Evolutionary conservation across 2,797 vertebrate species (phyloP).

Genomic region (Bufotes viridis): DNA sequence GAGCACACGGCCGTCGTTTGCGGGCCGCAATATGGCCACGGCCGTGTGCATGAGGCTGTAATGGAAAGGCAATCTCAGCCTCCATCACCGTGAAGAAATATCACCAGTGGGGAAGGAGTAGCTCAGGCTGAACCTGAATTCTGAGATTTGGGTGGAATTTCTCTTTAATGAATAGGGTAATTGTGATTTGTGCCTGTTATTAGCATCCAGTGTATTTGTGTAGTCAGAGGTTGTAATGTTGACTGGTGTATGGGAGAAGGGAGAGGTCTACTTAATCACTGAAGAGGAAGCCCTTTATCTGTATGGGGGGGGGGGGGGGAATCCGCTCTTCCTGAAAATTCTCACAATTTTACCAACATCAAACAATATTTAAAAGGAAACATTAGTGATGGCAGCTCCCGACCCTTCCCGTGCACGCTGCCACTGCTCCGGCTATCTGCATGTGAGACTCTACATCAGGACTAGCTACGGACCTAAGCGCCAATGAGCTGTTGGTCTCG

Average conservation of each 20-base stretch:
- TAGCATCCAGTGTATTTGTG: not conserved
- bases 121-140: not conserved
- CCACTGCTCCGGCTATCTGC: not conserved
- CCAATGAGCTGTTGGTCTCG: not conserved
- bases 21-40: too few species aligned
- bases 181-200: not conserved
- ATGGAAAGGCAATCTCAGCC: not conserved
- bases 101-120: not conserved
- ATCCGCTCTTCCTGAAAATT: slow-evolving; percentile 39
- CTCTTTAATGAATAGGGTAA: not conserved
- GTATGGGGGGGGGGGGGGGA: not conserved
- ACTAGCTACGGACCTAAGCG: not conserved
- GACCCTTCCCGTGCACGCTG: not conserved
- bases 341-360: slow-evolving; percentile 41
- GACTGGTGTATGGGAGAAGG: not conserved
- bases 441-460: not conserved
- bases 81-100: not conserved
- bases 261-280: slow-evolving; percentile 41
- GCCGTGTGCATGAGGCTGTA: not conserved
- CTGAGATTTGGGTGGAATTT: slow-evolving; percentile 1
- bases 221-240: not conserved
- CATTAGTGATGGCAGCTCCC: not conserved
- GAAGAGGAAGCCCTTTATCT: slow-evolving; percentile 45
- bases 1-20: too few species aligned
- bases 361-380: slow-evolving; percentile 36